Percentiles rank a stretch among this genome's conserved stretches.
phyloP scores from a whole-genome alignment of 30 jellyfish, hydroid and myxozoan species.

The Phacellophora camtschatica region DNA sequence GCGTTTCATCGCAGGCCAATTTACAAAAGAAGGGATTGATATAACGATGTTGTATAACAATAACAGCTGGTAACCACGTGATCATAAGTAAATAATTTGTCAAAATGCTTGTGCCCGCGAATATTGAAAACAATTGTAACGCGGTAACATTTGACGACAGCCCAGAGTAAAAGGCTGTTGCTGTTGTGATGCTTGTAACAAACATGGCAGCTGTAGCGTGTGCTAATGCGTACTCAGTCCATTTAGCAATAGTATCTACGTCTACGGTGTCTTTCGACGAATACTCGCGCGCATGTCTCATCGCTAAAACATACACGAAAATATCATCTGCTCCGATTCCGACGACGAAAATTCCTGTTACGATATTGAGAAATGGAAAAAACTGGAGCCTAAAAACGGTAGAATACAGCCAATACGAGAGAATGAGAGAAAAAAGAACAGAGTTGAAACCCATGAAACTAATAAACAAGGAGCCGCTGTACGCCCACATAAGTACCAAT shows the following conservation, averaged over 20 bases:
- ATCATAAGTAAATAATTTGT: slow-evolving; percentile 71
- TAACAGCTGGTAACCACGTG: slow-evolving; percentile 67
- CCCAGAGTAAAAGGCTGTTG: slow-evolving; percentile 84
- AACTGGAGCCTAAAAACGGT: slow-evolving; percentile 50
- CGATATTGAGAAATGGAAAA: slow-evolving; percentile 75
- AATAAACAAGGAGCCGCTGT: slow-evolving; percentile 60
- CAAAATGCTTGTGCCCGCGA: slow-evolving; percentile 74
- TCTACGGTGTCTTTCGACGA: not conserved
- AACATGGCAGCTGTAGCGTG: slow-evolving; percentile 85
- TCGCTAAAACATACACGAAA: slow-evolving; percentile 61
- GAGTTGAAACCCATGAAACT: slow-evolving; percentile 49
- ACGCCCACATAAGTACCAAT: slow-evolving; percentile 44
- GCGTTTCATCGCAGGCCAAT: slow-evolving; percentile 44
- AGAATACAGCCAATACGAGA: slow-evolving; percentile 61
- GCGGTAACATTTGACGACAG: slow-evolving; percentile 64
- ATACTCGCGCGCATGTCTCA: slow-evolving; percentile 66
- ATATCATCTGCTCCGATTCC: slow-evolving; percentile 87
- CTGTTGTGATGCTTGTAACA: slow-evolving; percentile 81
- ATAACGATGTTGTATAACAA: slow-evolving; percentile 52
- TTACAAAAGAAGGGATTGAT: slow-evolving; percentile 18
- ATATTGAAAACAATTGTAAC: slow-evolving; percentile 60
- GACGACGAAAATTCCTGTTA: slow-evolving; percentile 62
- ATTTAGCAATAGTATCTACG: slow-evolving; percentile 11
- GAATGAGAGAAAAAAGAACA: slow-evolving; percentile 36
- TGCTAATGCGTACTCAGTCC: slow-evolving; percentile 64